Evolutionary conservation across 1,140 invertebrate genomes (phyloP).

Genomic region (Ips nitidus): DNA sequence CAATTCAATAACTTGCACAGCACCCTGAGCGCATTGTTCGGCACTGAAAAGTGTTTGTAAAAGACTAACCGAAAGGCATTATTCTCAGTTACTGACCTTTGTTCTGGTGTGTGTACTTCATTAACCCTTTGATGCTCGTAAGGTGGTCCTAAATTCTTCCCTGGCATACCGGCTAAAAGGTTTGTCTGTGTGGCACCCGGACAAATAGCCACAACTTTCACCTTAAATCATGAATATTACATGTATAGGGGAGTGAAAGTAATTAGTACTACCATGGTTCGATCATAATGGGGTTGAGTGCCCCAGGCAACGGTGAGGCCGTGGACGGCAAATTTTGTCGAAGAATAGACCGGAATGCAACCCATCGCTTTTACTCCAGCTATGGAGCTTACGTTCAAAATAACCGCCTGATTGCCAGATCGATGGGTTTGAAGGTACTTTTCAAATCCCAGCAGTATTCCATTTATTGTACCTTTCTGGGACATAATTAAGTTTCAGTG

Average conservation of each 20-base stretch:
- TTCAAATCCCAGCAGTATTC: slow-evolving; percentile 40
- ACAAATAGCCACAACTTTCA: slow-evolving; percentile 47
- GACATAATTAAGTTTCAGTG: background rate
- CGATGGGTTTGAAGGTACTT: slow-evolving; percentile 42
- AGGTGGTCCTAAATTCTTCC: slow-evolving; percentile 29
- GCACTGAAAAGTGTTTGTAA: slow-evolving; percentile 27
- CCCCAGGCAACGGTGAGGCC: slow-evolving; percentile 39
- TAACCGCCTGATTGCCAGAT: slow-evolving; percentile 38
- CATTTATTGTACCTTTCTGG: slow-evolving; percentile 41
- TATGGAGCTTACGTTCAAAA: slow-evolving; percentile 42
- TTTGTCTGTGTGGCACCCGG: slow-evolving; percentile 46
- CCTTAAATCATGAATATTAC: slow-evolving; percentile 24
- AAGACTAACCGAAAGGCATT: background rate
- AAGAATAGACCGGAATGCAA: slow-evolving; percentile 40
- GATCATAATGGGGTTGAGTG: slow-evolving; percentile 31
- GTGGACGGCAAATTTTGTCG: slow-evolving; percentile 41
- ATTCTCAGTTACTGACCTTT: slow-evolving; percentile 5
- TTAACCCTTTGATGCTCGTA: slow-evolving; percentile 25
- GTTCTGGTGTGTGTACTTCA: background rate
- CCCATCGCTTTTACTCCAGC: slow-evolving; percentile 31
- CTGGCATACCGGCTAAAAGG: slow-evolving; percentile 11
- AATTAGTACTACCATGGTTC: slow-evolving; percentile 13
- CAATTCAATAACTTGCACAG: slow-evolving; percentile 33
- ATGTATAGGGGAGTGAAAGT: no score
- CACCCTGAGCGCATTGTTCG: slow-evolving; percentile 29